Conservation (phyloP, 2,113 vertebrate species). For the Xiphophorus hellerii region DNA sequence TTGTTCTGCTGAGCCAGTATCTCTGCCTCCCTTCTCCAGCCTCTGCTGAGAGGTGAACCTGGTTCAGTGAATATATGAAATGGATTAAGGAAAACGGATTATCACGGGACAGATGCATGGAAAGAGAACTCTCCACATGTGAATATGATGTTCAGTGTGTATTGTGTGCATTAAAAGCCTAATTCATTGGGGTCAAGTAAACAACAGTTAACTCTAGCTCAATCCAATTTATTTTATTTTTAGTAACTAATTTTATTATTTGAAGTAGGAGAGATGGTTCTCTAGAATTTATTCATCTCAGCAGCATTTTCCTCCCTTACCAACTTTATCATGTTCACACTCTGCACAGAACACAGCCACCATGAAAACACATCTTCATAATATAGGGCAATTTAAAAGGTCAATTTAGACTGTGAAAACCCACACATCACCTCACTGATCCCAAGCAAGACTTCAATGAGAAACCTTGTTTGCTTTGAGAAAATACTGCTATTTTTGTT, state of each 20-base stretch:
- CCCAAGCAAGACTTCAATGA: neutral
- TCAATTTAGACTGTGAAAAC: conserved; percentile 2
- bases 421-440: neutral
- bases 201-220: neutral
- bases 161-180: neutral
- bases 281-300: neutral
- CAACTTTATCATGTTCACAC: neutral
- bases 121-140: conserved; percentile 23
- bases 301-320: neutral
- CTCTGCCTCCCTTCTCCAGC: conserved; percentile 9
- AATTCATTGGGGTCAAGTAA: neutral
- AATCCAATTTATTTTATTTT: neutral
- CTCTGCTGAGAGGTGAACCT: conserved; percentile 52
- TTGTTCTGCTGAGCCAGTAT: conserved; percentile 64
- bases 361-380: neutral
- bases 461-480: neutral
- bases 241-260: neutral
- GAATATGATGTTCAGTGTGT: conserved; percentile 29
- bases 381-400: neutral
- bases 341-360: neutral
- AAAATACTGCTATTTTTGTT: neutral
- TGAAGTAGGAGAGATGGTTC: neutral
- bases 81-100: conserved; percentile 64
- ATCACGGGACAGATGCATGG: conserved; percentile 42
- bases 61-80: conserved; percentile 59